These are phyloP conservation scores for Marisa cornuarietis DNA, from an alignment of 1,140 invertebrate species.

Conservation along the genomic window DNA sequence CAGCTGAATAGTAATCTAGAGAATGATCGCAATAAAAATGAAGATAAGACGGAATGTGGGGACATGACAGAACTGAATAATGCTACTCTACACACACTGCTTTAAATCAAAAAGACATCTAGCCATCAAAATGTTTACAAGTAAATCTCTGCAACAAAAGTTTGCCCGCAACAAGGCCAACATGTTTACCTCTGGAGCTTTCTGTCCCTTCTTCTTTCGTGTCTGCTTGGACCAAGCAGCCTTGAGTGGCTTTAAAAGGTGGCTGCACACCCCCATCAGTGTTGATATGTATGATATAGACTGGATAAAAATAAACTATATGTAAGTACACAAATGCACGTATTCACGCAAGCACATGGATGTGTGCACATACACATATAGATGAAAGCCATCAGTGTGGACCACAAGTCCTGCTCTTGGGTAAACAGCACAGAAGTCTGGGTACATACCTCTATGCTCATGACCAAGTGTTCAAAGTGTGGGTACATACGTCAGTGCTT, in stretches of 20 bases:
- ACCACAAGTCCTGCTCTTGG: too few relatives aligned
- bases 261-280: slow-evolving; percentile 59
- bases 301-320: slow-evolving; percentile 40
- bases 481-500: slow-evolving; percentile 28
- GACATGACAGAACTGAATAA: too few relatives aligned
- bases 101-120: too few relatives aligned
- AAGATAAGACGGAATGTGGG: too few relatives aligned
- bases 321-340: not conserved
- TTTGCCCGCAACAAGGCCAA: not conserved
- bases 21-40: too few relatives aligned
- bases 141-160: not conserved
- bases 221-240: slow-evolving; percentile 52
- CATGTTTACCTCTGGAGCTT: slow-evolving; percentile 43
- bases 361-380: too few relatives aligned
- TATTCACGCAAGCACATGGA: not conserved
- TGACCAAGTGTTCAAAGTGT: slow-evolving; percentile 51
- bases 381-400: too few relatives aligned
- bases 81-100: too few relatives aligned
- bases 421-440: too few relatives aligned
- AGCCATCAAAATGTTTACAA: not conserved
- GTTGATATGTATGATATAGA: slow-evolving; percentile 56
- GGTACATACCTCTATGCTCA: slow-evolving; percentile 30
- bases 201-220: slow-evolving; percentile 58
- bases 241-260: slow-evolving; percentile 59
- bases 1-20: too few relatives aligned